Evolutionary conservation across 2,113 vertebrate species (phyloP), one percentile per base, ranked within the genome.

Genomic region (Pterocles orientalis): DNA sequence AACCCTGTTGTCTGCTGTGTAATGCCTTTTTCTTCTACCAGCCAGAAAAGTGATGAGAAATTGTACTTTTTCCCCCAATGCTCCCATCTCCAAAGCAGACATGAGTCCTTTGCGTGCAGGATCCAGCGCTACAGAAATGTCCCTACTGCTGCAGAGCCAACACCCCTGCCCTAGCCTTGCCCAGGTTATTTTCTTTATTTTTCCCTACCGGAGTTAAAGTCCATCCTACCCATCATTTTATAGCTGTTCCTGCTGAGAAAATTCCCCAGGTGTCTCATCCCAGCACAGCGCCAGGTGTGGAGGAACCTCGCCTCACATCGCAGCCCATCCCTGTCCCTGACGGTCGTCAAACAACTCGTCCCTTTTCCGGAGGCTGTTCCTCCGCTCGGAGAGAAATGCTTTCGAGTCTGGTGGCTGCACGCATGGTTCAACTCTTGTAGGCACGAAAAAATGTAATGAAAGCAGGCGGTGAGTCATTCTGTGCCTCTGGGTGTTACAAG

Each of bases 21-120:
- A 65, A 86, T 33, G 50, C 24, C 5, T 26, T 94, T 72, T 51
- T 11, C 24, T 71, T 79, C 31, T 21, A 5, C 7, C 21, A 28
- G 8, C 6, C 23, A 12, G 28, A 56, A 4, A 51, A 66, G 6
- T 0, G 0, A 65, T 1, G 1, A 68, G 16, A 34, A 62, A 34
- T 25, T 1, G 4, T 6, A 3, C 20, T 54, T 87, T 64, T 45
- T 4, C 12, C 16, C 31, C 53, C 71, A 45, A 5, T 1, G 3
- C 7, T 56, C 17, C 34, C 13, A 13, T 15, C 23, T 75, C 34
- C 47, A 13, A n/a, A 62, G 23, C 6, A 48, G 51, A 31, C 36
- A 28, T 17, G 18, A 70, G 12, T 36, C 33, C 36, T 65, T 17
- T 2, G 3, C 12, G 1, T 5, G 61, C 64, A 50, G 54, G 45